phyloP scores from a whole-genome alignment of 1,140 invertebrate species.

The Drosophila pandora region DNA sequence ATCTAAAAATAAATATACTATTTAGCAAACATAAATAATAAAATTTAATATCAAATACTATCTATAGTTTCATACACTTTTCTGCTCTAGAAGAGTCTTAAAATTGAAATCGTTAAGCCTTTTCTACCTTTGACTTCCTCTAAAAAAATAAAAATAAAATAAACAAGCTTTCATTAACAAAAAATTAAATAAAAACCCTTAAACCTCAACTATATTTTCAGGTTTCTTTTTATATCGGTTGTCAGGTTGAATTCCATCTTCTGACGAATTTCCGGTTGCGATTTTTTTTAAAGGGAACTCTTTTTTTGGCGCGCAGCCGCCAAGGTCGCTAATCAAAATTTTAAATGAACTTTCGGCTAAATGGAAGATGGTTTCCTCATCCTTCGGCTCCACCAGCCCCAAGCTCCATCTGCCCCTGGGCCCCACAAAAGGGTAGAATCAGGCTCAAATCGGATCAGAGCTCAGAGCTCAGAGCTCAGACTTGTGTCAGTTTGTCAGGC shows the following conservation, averaged over 20 bases:
- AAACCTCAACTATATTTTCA: background rate
- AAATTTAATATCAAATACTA: too few relatives aligned
- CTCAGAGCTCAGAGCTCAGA: slow-evolving; percentile 15
- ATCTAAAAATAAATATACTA: too few relatives aligned
- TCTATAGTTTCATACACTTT: too few relatives aligned
- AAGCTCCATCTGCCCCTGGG: background rate
- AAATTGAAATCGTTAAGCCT: too few relatives aligned
- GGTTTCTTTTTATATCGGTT: background rate
- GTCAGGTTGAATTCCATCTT: slow-evolving; percentile 14
- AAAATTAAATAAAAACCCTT: background rate
- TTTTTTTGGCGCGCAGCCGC: slow-evolving; percentile 43
- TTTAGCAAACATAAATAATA: too few relatives aligned
- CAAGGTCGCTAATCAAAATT: slow-evolving; percentile 72
- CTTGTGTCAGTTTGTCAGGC: slow-evolving; percentile 75
- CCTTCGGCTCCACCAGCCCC: background rate
- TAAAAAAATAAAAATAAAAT: too few relatives aligned
- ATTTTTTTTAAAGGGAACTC: slow-evolving; percentile 27
- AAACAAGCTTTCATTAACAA: background rate
- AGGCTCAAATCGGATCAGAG: slow-evolving; percentile 26
- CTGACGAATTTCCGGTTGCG: slow-evolving; percentile 23
- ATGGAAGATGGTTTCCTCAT: slow-evolving; percentile 12
- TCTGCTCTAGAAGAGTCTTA: too few relatives aligned
- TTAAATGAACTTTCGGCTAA: slow-evolving; percentile 74
- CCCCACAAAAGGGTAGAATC: background rate
- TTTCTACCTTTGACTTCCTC: too few relatives aligned